Evolutionary conservation across 2,888 invertebrate genomes (phyloP), one percentile per base, ranked within the genome.

Genomic region (Cremastinae sp.): DNA sequence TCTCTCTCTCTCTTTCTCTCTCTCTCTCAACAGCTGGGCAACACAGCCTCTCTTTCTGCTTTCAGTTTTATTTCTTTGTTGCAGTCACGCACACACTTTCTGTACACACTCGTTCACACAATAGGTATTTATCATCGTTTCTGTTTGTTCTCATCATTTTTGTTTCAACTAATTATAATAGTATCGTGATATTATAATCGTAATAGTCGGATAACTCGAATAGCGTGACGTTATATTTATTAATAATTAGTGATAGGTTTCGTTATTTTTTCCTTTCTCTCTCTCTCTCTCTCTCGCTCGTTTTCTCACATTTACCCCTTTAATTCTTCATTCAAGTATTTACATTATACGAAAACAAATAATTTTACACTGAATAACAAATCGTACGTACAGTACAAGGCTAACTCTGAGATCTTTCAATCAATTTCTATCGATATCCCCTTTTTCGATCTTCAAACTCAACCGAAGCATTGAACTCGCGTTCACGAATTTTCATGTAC

Each of bases 361-460:
- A 78, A 74, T 79, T 84, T 81, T 78, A 86, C 83, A 83, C 80
- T 79, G 79, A 85, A 82, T 86, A 86, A 86, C 85, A 85, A 86
- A 85, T 84, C 84, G 82, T 85, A 85, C 85, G 84, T 16, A 79
- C 78, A 78, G 81, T 84, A 84, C 83, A 82, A 83, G 81, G 78
- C 80, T 82, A 73, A 84, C 81, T 79, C 81, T 80, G 81, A 82
- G 82, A 81, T 83, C 81, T 82, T 80, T 79, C 79, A 81, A 81
- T 74, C 80, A 64, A 80, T 75, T 72, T 74, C 75, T 34, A 10
- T 18, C 54, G 9, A 43, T 45, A 22, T 74, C 43, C 41, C 47
- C 34, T 69, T 54, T 18, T 18, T 51, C 34, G 43, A 58, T 72
- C 62, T 20, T 47, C 36, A 53, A 64, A n/a, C 49, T 43, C 61